Base-by-base conservation (phyloP, 2,113 vertebrate genomes). In the Nannospalax galili region DNA sequence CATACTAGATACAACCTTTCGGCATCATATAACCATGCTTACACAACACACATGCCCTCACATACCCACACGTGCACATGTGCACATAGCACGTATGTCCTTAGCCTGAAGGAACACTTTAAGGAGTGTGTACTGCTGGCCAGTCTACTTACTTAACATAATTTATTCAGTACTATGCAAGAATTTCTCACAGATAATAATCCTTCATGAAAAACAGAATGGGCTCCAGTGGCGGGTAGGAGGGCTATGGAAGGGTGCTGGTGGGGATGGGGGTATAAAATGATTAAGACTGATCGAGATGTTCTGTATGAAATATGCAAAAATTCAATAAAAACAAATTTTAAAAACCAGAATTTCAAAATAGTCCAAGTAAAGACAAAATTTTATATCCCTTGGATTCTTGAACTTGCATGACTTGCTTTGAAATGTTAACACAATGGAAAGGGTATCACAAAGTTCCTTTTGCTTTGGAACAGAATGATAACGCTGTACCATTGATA, bases 331-430 rank as follows among this genome's bases (percentile, higher is more conserved):
- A n/a, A n/a, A n/a, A n/a, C n/a, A n/a, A n/a, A n/a, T n/a, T n/a
- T n/a, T n/a, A n/a, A n/a, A n/a, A n/a, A n/a, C n/a, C n/a, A n/a
- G n/a, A n/a, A n/a, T n/a, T n/a, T n/a, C 20, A 90, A 92, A 96
- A 79, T 45, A 77, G 60, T 30, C 35, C 40, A 70, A 58, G 1
- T 45, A 32, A 88, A 96, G 92, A 89, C 42, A 95, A 79, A 52
- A 92, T 86, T 96, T 96, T 96, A 80, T 67, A 85, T 75, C 69
- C n/a, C 37, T 97, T 92, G 64, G 90, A 91, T 91, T 77, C 37
- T 70, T 40, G 30, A 56, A 73, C 73, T 84, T 35, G 32, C 52
- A 84, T 88, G 69, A 85, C 69, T 95, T 92, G 48, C 70, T 60
- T 82, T 95, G 79, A 94, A 94, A 89, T 52, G 84, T 92, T 64